Percentiles rank a stretch among this genome's conserved stretches.
Conservation (phyloP, 2,888 invertebrate genomes). For the Lasioglossum zephyrum region DNA sequence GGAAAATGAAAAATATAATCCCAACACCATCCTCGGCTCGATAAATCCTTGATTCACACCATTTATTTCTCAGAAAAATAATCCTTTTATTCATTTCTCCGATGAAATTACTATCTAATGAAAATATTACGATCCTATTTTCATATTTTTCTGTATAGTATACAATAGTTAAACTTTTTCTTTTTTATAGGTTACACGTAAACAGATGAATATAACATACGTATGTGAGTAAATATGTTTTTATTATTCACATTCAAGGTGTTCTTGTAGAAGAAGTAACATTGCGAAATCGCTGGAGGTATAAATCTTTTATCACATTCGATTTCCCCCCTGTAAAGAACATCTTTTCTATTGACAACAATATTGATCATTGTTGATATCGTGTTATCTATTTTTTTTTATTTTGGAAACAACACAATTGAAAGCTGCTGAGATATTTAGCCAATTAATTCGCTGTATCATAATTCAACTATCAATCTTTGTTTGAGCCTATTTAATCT, state of each 20-base stretch:
- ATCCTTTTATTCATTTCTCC: background rate
- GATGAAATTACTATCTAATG: background rate
- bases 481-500: background rate
- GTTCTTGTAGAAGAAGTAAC: background rate
- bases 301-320: background rate
- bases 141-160: background rate
- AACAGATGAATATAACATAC: too few species aligned
- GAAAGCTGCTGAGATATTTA: background rate
- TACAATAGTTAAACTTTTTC: background rate
- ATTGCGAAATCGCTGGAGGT: background rate
- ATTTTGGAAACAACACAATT: background rate
- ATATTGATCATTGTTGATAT: background rate
- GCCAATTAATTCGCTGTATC: background rate
- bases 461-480: background rate
- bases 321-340: background rate
- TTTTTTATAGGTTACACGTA: too few species aligned
- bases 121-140: background rate
- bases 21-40: conserved; percentile 61
- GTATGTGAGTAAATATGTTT: background rate
- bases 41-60: conserved; percentile 70
- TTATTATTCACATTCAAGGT: background rate
- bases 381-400: background rate
- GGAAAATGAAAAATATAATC: conserved; percentile 69
- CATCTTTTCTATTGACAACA: background rate
- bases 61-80: background rate